Evolutionary conservation across 2,113 vertebrate genomes (phyloP), one percentile per base, ranked within the genome.

Genomic region (Osmerus eperlanus): DNA sequence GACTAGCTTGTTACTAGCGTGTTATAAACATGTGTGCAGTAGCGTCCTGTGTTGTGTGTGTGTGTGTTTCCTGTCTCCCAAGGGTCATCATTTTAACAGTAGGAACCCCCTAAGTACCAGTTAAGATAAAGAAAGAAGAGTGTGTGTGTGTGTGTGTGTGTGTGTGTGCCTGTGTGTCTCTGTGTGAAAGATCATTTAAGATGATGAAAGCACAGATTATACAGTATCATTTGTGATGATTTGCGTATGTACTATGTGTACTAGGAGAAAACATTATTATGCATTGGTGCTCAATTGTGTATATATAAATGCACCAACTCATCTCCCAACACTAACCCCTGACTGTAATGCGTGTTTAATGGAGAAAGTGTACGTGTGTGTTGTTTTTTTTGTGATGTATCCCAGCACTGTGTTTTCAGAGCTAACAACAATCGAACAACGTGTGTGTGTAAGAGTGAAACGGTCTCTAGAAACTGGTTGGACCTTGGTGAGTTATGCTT

Each of bases 261-360:
- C 64, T 63, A 16, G 16, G 36, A 67, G 18, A 63, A 55, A 59
- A 67, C 51, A 19, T 61, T 65, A 23, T 53, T 59, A n/a, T 21
- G 41, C 36, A 76, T 56, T 69, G 83, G 87, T 88, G 84, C 85
- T 86, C 81, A 73, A 71, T 65, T 73, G 65, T 86, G 75, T 88
- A 73, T 73, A 84, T 73, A 73, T 56, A 80, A 71, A 65, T 71
- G 72, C 87, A 75, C 64, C 56, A 15, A 67, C 63, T 68, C 70
- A 64, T 66, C 74, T 84, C 65, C 18, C 2, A 55, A 21, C 14
- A 41, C 69, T 65, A 3, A 23, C 41, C 23, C 41, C 60, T 32
- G 29, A 64, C 28, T 36, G 6, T 29, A 59, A 70, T 74, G 19
- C 65, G 63, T 65, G 28, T 65, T 41, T 32, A 4, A 29, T 18